A percentile compares a stretch with the other conserved stretches of the same genome.
These are phyloP conservation scores for Suncus etruscus DNA, from an alignment of 2,113 vertebrate species.

Conservation along the genomic window DNA sequence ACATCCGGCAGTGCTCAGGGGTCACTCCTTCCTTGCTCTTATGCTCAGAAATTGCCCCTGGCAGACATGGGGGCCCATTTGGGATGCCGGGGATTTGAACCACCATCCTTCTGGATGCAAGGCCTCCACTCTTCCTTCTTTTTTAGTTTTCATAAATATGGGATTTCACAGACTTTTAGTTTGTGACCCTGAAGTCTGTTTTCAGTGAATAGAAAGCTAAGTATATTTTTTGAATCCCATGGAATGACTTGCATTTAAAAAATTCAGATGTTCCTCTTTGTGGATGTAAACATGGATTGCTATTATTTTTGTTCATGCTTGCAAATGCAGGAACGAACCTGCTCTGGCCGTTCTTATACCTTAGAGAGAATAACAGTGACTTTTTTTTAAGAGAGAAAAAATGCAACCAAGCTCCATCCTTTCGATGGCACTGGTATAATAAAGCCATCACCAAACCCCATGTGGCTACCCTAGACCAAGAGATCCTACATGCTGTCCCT, in stretches of 20 bases:
- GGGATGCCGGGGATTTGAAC: too few species aligned
- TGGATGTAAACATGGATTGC: constrained; percentile 1
- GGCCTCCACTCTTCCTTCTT: constrained; percentile 1
- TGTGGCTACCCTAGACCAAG: constrained; percentile 89
- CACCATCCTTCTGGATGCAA: too few species aligned
- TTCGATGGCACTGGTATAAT: constrained; percentile 88
- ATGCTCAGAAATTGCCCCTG: too few species aligned
- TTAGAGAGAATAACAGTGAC: constrained; percentile 56
- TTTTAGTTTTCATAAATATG: constrained; percentile 20
- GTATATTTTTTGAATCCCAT: neutral
- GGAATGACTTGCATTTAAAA: constrained; percentile 43
- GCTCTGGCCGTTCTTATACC: neutral
- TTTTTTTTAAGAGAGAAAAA: constrained; percentile 71
- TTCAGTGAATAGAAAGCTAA: constrained; percentile 34
- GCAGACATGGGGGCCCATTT: too few species aligned
- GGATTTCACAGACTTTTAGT: constrained; percentile 44
- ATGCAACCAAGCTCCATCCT: constrained; percentile 82
- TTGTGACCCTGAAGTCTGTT: constrained; percentile 51
- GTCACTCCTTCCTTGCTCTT: too few species aligned
- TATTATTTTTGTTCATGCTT: constrained; percentile 36
- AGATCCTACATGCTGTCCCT: constrained; percentile 89
- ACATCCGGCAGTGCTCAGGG: too few species aligned
- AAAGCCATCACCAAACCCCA: constrained; percentile 89
- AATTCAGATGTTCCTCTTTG: constrained; percentile 37
- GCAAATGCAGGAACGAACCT: constrained; percentile 22